Conservation (phyloP, 2,888 invertebrate species). For the Parnassius smintheus region DNA sequence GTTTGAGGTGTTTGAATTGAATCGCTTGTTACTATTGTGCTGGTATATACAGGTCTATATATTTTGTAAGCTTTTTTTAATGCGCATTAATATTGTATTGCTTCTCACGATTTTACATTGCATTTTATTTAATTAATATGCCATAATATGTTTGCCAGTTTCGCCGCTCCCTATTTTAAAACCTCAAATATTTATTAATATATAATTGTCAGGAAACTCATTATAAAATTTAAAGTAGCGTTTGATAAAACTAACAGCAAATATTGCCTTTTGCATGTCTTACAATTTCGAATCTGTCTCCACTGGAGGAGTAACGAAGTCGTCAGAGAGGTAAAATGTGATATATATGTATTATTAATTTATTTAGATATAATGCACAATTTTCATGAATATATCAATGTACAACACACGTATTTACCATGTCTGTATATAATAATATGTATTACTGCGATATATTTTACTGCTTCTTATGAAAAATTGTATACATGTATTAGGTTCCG, state of each 20-base stretch:
- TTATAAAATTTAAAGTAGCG: conserved; percentile 12
- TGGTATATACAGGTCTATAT: neutral
- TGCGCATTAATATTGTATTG: conserved; percentile 7
- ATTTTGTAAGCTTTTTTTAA: neutral
- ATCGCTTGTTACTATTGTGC: neutral
- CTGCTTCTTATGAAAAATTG: neutral
- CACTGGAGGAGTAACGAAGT: conserved; percentile 84
- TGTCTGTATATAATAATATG: neutral
- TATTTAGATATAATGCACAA: conserved; percentile 28
- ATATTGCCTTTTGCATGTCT: conserved; percentile 85
- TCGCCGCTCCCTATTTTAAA: too few species aligned
- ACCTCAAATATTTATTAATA: too few species aligned
- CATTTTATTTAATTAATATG: conserved; percentile 1
- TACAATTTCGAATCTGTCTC: conserved; percentile 85
- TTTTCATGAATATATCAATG: neutral
- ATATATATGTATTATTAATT: conserved; percentile 23
- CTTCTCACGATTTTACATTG: conserved; percentile 10
- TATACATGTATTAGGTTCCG: too few species aligned
- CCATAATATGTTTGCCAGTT: neutral
- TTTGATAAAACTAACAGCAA: conserved; percentile 67
- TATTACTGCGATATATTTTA: neutral
- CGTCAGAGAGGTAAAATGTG: conserved; percentile 78
- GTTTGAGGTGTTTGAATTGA: conserved; percentile 7
- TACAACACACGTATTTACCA: neutral
- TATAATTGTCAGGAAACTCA: too few species aligned